Evolutionary conservation across 1,140 invertebrate genomes (phyloP), one percentile per base, ranked within the genome.

Genomic region (Pogonognathellus flavescens): DNA sequence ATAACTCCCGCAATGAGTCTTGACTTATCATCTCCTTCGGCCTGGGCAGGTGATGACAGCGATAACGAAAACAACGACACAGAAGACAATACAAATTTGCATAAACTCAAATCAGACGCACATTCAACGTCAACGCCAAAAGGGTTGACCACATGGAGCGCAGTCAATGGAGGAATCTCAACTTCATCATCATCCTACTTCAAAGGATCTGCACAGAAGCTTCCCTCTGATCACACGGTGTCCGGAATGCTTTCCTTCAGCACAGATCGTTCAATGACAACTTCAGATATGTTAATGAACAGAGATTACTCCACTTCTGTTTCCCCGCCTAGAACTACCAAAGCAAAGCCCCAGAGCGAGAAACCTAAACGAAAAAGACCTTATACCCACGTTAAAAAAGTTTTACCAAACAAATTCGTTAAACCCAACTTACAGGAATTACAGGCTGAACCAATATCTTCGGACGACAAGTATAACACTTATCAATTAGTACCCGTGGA

Each of bases 71-170:
- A 20, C 31, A 59, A 8, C 3, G 53, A 83, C 4, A 31, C 16
- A 5, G 82, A 53, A 3, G 62, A 49, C 25, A 83, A 83, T 55
- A 22, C 80, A 82, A 14, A 18, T n/a, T 14, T 55, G 0, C 52
- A 62, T 13, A 70, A 84, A 60, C 14, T 53, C 41, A 86, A 57
- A 82, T 60, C 41, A 50, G 55, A 83, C 52, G 81, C 60, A 6
- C 20, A 86, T n/a, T 76, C 70, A n/a, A 62, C 87, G 41, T 87
- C 88, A 22, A 88, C 88, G 14, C 88, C 88, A 1, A 89, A 89
- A 84, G 88, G 88, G 14, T 60, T 89, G 55, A 88, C 87, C 16
- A 89, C 88, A 8, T 89, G 88, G 88, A 89, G 88, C 72, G 88
- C 82, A 3, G 86, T 89, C 4, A 85, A 87, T 20, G 70, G 85